Evolutionary conservation across 2,797 vertebrate genomes (phyloP).

Genomic region (Rachycentron canadum): DNA sequence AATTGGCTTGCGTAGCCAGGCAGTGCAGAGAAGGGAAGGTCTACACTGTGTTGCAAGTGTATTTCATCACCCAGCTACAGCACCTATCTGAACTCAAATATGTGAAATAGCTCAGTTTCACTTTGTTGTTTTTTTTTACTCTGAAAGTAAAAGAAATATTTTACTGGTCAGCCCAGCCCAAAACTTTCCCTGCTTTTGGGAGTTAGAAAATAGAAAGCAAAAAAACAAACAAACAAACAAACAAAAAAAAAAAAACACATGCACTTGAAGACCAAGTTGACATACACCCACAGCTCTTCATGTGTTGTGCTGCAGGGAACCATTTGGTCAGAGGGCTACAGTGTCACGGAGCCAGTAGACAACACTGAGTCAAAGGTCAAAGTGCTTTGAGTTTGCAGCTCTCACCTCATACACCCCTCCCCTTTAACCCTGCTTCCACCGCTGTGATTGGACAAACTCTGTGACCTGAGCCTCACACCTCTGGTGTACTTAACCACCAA

Average conservation of each 20-base stretch:
- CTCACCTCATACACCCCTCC: conserved; percentile 45
- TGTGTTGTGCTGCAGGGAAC: conserved; percentile 40
- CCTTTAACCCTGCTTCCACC: conserved; percentile 8
- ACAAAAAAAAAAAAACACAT: no score
- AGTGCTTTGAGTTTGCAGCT: conserved; percentile 49
- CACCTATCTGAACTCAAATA: conserved; percentile 60
- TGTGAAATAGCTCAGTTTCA: conserved; percentile 58
- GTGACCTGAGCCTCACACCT: conserved; percentile 72
- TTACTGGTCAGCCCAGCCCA: conserved; percentile 13
- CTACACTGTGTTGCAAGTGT: conserved; percentile 73
- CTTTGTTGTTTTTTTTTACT: conserved; percentile 31
- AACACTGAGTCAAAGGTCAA: conserved; percentile 63
- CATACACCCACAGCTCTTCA: conserved; percentile 33
- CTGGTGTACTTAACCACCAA: conserved; percentile 47
- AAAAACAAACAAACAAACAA: no score
- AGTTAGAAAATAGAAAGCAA: conserved; percentile 11
- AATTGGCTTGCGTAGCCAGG: conserved; percentile 73
- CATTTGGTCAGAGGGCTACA: conserved; percentile 49
- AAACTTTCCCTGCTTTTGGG: conserved; percentile 3
- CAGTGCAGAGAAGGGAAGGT: conserved; percentile 74
- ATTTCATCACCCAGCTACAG: conserved; percentile 82
- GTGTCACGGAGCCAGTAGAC: conserved; percentile 48
- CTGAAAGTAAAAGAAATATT: conserved; percentile 26
- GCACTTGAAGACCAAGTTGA: not conserved
- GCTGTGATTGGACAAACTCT: conserved; percentile 62